phyloP scores from a whole-genome alignment of 92 coral and sea anemone genomes.

The Phymanthus crucifer region DNA sequence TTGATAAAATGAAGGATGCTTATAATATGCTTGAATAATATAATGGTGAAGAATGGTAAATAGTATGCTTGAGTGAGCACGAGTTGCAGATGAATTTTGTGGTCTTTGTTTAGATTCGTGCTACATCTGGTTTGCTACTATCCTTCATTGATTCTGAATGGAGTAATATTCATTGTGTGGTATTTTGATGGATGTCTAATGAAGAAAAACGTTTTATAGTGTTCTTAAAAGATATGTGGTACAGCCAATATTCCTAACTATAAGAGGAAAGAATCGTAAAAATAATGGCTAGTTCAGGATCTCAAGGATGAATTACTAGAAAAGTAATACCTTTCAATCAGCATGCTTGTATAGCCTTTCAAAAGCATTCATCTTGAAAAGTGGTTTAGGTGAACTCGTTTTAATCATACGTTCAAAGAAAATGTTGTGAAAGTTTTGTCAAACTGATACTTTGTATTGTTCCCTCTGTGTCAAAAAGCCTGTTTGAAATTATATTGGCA shows the following conservation, averaged over 20 bases:
- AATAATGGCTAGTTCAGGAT: not conserved
- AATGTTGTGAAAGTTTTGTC: too few species aligned
- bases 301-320: not conserved
- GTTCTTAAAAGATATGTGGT: not conserved
- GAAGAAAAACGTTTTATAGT: not conserved
- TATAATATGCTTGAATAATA: not conserved
- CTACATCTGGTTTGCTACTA: not conserved
- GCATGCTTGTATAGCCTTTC: not conserved
- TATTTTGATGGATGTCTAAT: not conserved
- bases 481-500: not conserved
- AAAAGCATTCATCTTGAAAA: not conserved
- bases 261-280: not conserved
- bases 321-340: not conserved
- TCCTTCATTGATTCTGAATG: not conserved
- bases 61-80: slow-evolving; percentile 27
- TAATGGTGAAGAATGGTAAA: slow-evolving; percentile 13
- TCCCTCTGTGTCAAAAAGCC: not conserved
- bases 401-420: too few species aligned
- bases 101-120: not conserved
- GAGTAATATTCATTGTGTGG: not conserved
- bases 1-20: not conserved
- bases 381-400: too few species aligned
- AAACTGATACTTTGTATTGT: not conserved
- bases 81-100: not conserved
- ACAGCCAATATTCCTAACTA: not conserved